Percentiles rank a stretch among this genome's conserved stretches.
Evolutionary conservation across 35 echinoderm and acorn worm genomes (phyloP).

Genomic region (Anneissia japonica): DNA sequence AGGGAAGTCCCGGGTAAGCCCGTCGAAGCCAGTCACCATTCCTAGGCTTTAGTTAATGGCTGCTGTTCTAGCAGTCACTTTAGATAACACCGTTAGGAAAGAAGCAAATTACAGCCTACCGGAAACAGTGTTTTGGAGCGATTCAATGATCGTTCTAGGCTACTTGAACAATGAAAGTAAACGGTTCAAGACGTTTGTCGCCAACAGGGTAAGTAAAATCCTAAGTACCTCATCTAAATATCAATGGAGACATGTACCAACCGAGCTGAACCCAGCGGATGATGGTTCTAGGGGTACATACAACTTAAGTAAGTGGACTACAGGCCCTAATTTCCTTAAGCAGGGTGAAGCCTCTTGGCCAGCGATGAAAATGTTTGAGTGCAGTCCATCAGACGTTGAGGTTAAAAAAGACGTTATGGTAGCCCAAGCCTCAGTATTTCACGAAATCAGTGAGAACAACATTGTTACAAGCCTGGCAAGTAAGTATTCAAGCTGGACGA

Average conservation of each 20-base stretch:
- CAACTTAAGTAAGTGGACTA: neutral
- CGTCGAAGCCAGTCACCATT: constrained; percentile 11
- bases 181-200: constrained; percentile 58
- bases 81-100: neutral
- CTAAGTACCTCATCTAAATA: constrained; percentile 11
- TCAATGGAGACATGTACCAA: constrained; percentile 47
- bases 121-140: constrained; percentile 22
- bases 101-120: neutral
- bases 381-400: constrained; percentile 8
- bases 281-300: constrained; percentile 43
- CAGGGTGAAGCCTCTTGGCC: neutral
- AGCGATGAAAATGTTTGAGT: neutral
- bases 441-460: neutral
- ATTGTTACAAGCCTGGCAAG: neutral
- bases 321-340: constrained; percentile 46
- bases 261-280: constrained; percentile 59
- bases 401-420: neutral
- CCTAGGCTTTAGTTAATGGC: constrained; percentile 43
- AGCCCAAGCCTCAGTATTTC: neutral
- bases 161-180: neutral
- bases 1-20: constrained; percentile 6
- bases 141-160: constrained; percentile 22
- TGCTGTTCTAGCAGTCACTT: too few species aligned
- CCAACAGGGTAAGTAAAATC: constrained; percentile 44
- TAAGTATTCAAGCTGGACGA: neutral